Conservation (phyloP, 2,797 vertebrate species). For the Alca torda region DNA sequence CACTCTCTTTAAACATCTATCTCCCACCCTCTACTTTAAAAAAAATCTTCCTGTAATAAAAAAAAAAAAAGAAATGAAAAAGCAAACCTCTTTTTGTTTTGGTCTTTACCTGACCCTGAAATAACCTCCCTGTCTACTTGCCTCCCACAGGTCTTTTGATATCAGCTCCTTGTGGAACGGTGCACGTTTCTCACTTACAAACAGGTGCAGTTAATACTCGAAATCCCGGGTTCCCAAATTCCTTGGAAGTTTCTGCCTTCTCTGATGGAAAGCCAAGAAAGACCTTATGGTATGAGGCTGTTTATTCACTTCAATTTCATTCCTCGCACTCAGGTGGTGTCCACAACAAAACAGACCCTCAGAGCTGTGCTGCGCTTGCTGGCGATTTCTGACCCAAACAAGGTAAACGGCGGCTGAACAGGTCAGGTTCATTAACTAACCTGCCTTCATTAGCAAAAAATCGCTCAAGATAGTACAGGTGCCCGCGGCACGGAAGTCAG, state of each 20-base stretch:
- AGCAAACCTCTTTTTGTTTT: conserved; percentile 40
- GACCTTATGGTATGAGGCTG: conserved; percentile 52
- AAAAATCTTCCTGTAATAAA: conserved; percentile 56
- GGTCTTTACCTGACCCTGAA: conserved; percentile 66
- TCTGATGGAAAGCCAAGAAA: conserved; percentile 68
- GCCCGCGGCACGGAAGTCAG: neutral
- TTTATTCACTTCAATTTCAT: conserved; percentile 43
- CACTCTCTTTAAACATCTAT: conserved; percentile 50
- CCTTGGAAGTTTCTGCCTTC: conserved; percentile 59
- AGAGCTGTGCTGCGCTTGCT: neutral
- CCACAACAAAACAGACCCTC: conserved; percentile 1
- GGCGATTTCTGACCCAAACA: neutral
- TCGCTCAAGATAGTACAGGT: neutral
- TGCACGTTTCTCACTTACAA: conserved; percentile 58
- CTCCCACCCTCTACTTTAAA: conserved; percentile 45
- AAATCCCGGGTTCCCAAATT: conserved; percentile 53
- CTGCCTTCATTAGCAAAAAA: neutral
- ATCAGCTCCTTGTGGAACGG: conserved; percentile 43
- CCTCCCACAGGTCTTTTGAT: conserved; percentile 68
- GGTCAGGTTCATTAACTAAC: neutral
- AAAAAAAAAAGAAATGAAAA: conserved; percentile 47
- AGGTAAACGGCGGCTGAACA: neutral
- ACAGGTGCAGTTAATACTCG: conserved; percentile 53
- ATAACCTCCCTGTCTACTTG: conserved; percentile 58
- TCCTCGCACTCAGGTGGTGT: conserved; percentile 17